These are phyloP conservation scores for Danio albolineatus DNA, from an alignment of 2,797 vertebrate species.

Conservation along the genomic window DNA sequence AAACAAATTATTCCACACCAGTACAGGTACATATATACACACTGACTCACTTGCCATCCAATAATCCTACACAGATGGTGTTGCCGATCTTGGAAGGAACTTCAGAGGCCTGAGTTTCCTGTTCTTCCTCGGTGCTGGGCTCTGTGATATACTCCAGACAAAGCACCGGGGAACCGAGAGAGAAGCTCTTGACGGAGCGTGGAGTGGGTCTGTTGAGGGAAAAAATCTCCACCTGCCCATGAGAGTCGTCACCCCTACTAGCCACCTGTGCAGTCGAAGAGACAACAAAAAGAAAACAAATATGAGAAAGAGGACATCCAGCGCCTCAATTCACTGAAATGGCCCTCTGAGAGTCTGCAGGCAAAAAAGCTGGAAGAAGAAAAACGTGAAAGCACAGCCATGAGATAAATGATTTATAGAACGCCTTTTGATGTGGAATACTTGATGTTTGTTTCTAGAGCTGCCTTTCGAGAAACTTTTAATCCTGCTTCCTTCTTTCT, in stretches of 20 bases:
- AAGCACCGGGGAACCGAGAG: conserved; percentile 80
- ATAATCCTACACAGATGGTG: conserved; percentile 85
- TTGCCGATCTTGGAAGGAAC: conserved; percentile 70
- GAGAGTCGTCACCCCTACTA: conserved; percentile 79
- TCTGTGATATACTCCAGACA: conserved; percentile 87
- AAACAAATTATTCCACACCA: conserved; percentile 10
- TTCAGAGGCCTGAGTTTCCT: conserved; percentile 33
- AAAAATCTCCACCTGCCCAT: conserved; percentile 89
- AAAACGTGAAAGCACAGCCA: conserved; percentile 33
- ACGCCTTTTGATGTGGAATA: conserved; percentile 47
- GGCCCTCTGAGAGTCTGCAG: conserved; percentile 41
- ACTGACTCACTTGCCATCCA: conserved; percentile 85
- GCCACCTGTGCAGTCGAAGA: conserved; percentile 78
- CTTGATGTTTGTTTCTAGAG: conserved; percentile 56
- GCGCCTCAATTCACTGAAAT: conserved; percentile 29
- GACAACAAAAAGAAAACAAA: conserved; percentile 36
- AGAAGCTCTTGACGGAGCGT: conserved; percentile 87
- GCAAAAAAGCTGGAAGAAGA: conserved; percentile 16
- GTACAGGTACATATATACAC: conserved; percentile 11
- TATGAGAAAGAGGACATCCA: conserved; percentile 37
- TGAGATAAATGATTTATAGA: conserved; percentile 52
- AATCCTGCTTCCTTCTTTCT: conserved; percentile 42
- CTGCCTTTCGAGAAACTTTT: conserved; percentile 51
- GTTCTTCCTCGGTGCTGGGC: conserved; percentile 63
- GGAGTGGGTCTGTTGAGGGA: conserved; percentile 87